Evolutionary conservation across 1,140 invertebrate species (phyloP).

Genomic region (Pseudomyrmex dendroicus): DNA sequence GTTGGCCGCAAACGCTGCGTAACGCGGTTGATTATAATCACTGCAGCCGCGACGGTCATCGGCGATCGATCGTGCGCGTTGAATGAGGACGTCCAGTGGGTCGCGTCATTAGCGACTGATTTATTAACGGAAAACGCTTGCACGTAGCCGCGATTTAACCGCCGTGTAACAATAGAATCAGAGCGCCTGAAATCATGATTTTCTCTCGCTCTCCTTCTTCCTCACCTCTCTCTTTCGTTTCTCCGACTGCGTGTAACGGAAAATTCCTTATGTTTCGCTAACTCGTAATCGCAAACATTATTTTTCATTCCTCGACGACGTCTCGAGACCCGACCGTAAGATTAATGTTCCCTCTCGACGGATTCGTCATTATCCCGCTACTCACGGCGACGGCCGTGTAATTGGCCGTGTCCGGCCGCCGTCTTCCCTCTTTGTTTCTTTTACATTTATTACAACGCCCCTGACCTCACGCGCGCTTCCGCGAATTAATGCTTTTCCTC

Average conservation of each 20-base stretch:
- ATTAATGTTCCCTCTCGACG: conserved; percentile 43
- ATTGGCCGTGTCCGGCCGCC: conserved; percentile 40
- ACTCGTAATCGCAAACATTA: conserved; percentile 45
- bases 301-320: conserved; percentile 50
- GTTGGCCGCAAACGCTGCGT: neutral
- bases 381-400: conserved; percentile 32
- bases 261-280: conserved; percentile 39
- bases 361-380: conserved; percentile 45
- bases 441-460: conserved; percentile 42
- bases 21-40: conserved; percentile 29
- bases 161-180: conserved; percentile 22
- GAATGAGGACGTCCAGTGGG: conserved; percentile 37
- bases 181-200: conserved; percentile 29
- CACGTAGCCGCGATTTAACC: conserved; percentile 34
- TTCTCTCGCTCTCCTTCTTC: neutral
- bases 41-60: conserved; percentile 2
- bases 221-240: neutral
- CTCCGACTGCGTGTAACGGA: neutral
- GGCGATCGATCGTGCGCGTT: conserved; percentile 36
- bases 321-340: neutral
- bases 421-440: conserved; percentile 25
- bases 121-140: conserved; percentile 53
- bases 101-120: conserved; percentile 44
- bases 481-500: conserved; percentile 25
- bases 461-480: conserved; percentile 19